Evolutionary conservation across 2,888 invertebrate genomes (phyloP).

Genomic region (Pardosa pseudoannulata): DNA sequence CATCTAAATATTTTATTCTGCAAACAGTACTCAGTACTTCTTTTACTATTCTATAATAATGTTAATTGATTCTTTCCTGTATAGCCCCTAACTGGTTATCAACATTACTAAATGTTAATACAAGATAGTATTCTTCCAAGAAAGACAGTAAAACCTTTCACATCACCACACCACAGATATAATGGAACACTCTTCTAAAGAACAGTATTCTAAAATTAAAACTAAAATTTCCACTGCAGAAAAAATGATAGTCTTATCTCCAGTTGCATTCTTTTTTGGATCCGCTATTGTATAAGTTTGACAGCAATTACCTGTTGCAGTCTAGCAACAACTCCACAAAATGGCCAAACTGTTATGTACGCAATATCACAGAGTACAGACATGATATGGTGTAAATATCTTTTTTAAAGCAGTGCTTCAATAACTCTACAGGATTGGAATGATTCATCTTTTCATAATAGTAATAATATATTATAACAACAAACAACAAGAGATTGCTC

Average conservation of each 20-base stretch:
- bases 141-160: not conserved
- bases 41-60: no score
- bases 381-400: constrained; percentile 66
- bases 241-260: not conserved
- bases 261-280: not conserved
- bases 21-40: no score
- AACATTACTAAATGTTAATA: not conserved
- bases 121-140: not conserved
- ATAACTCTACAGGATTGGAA: constrained; percentile 60
- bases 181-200: constrained; percentile 8
- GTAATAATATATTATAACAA: constrained; percentile 49
- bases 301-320: not conserved
- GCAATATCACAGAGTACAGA: constrained; percentile 68
- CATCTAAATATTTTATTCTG: no score
- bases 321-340: constrained; percentile 13
- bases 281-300: not conserved
- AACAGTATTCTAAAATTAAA: not conserved
- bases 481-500: constrained; percentile 53
- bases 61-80: not conserved
- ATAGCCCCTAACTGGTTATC: not conserved
- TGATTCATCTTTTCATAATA: constrained; percentile 43
- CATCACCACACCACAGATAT: not conserved
- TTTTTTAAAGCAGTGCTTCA: constrained; percentile 44
- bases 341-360: constrained; percentile 32
- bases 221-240: constrained; percentile 1